Evolutionary conservation across 2,113 vertebrate species (phyloP), one percentile per base, ranked within the genome.

Genomic region (Neotoma lepida): DNA sequence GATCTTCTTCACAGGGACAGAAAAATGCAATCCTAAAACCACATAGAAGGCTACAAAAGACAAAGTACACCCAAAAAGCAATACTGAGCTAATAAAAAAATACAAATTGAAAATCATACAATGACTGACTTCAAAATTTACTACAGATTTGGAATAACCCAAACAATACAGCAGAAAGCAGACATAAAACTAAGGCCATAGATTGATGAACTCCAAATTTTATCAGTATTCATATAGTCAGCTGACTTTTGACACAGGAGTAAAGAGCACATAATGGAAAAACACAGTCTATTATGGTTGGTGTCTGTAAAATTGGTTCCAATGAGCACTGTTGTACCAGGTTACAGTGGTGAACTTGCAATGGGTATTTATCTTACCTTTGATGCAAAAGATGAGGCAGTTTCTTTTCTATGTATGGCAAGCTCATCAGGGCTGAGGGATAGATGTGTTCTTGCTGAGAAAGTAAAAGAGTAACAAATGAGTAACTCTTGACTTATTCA

Each of bases 391-490:
- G 58, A 18, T 6, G 68, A 92, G n/a, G 12, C 46, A 14, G 64
- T 4, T 86, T 95, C 44, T 28, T 77, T 90, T 39, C 15, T 92
- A 56, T 84, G 20, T 58, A 73, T 39, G 13, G 6, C 26, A 51
- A 33, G 49, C 2, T 86, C 14, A 18, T 71, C 54, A 90, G 33
- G 39, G 1, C 33, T 80, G 63, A 66, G n/a, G 35, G 24, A 33
- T 6, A 90, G 33, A 63, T 90, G 86, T 70, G 64, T 1, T 88
- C 71, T 88, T 88, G 56, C 84, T 89, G 54, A 92, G 41, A 80
- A 96, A 85, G 22, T 7, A 91, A 94, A 94, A 93, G 86, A 9
- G 85, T 63, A 90, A 84, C 63, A 89, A n/a, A 56, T 78, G 39
- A 94, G 44, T 63, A 93, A 86, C 70, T 94, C n/a, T 44, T 44